Percentiles rank a stretch among this genome's conserved stretches.
Evolutionary conservation across 2,113 vertebrate genomes (phyloP).

Genomic region (Phrynosoma blainvillii): DNA sequence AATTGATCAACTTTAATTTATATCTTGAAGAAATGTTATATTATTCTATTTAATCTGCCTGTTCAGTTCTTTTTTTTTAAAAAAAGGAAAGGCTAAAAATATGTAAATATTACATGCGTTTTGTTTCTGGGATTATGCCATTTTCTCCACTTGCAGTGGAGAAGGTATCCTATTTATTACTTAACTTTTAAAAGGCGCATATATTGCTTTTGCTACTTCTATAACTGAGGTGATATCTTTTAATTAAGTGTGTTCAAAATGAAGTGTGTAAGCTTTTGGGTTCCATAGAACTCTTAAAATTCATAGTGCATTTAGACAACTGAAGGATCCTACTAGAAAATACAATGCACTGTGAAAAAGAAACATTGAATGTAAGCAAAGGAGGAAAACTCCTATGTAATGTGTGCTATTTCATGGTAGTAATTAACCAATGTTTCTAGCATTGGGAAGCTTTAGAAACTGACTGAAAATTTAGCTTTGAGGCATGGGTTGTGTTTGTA

Average conservation of each 20-base stretch:
- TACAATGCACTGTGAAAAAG: slow-evolving; percentile 40
- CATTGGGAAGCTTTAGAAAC: not conserved
- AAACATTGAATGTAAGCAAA: slow-evolving; percentile 24
- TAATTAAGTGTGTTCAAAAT: not conserved
- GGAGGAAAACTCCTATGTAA: not conserved
- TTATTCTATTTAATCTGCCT: slow-evolving; percentile 61
- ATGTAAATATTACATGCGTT: slow-evolving; percentile 67
- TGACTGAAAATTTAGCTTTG: not conserved
- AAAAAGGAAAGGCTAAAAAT: slow-evolving; percentile 26
- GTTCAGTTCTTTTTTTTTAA: slow-evolving; percentile 48
- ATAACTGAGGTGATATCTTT: not conserved
- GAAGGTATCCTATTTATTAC: slow-evolving; percentile 48
- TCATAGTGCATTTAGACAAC: not conserved
- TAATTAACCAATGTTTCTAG: not conserved
- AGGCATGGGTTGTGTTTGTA: not conserved
- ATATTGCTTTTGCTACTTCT: slow-evolving; percentile 38
- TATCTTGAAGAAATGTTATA: slow-evolving; percentile 52
- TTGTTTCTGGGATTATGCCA: not conserved
- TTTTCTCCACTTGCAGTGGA: slow-evolving; percentile 26
- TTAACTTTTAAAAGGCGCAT: slow-evolving; percentile 23
- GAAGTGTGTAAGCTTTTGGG: not conserved
- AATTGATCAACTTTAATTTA: slow-evolving; percentile 60
- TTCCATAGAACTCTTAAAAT: fast-evolving
- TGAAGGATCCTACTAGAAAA: not conserved
- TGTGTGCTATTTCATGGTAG: not conserved